Evolutionary conservation across 1,140 invertebrate species (phyloP).

Genomic region (Drosophila tsacasi): DNA sequence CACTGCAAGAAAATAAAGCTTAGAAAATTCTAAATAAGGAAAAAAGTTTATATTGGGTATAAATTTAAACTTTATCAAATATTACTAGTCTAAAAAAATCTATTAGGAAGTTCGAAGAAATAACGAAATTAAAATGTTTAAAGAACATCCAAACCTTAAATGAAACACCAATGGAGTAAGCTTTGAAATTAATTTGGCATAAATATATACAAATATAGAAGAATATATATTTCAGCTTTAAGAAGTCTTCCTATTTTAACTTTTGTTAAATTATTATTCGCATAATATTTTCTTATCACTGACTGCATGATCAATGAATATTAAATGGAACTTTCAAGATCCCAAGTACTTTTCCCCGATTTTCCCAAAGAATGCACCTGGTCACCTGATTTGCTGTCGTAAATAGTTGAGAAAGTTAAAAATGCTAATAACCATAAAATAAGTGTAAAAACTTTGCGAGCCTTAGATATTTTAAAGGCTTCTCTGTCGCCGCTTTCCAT

Average conservation of each 20-base stretch:
- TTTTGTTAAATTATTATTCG: too few species aligned
- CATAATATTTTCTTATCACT: neutral
- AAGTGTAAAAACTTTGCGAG: conserved; percentile 49
- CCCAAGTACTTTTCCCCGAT: neutral
- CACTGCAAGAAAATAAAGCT: conserved; percentile 41
- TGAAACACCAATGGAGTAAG: too few species aligned
- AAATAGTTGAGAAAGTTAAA: conserved; percentile 68
- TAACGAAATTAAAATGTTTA: too few species aligned
- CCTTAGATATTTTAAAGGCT: conserved; percentile 62
- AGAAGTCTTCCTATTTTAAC: neutral
- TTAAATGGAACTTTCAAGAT: conserved; percentile 2
- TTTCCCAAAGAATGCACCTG: conserved; percentile 41
- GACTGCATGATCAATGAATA: neutral
- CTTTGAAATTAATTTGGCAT: too few species aligned
- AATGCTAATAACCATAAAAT: conserved; percentile 80
- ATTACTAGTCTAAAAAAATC: neutral
- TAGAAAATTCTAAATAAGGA: too few species aligned
- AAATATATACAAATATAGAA: too few species aligned
- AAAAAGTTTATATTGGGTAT: neutral
- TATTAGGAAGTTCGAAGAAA: too few species aligned
- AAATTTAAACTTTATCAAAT: neutral
- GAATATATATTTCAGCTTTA: neutral
- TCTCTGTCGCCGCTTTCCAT: conserved; percentile 24
- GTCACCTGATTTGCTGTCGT: conserved; percentile 53
- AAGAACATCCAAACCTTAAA: too few species aligned